Conservation (phyloP, 2,888 invertebrate genomes). For the Diplazon laetatorius region DNA sequence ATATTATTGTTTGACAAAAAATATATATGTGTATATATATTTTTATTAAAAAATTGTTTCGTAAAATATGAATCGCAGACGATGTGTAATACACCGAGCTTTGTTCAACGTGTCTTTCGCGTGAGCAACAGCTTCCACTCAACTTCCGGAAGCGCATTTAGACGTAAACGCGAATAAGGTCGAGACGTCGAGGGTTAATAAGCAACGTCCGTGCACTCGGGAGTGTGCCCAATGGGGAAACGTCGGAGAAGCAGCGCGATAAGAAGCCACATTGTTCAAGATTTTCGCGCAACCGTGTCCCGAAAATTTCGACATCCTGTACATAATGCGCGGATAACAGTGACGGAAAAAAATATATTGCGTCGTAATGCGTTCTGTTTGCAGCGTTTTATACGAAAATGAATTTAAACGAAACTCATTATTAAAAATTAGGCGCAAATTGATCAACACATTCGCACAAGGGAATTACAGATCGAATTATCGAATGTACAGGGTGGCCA, state of each 20-base stretch:
- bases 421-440: background rate
- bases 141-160: background rate
- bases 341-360: too few species aligned
- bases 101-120: background rate
- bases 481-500: too few species aligned
- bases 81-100: background rate
- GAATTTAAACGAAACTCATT: background rate
- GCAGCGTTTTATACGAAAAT: background rate
- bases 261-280: too few species aligned
- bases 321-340: too few species aligned
- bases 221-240: constrained; percentile 33
- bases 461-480: too few species aligned
- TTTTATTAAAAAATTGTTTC: too few species aligned
- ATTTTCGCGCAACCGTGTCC: too few species aligned
- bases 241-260: constrained; percentile 34
- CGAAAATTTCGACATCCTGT: too few species aligned
- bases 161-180: constrained; percentile 49
- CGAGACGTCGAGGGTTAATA: constrained; percentile 60
- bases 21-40: too few species aligned
- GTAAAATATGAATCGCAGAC: too few species aligned
- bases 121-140: constrained; percentile 3
- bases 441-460: too few species aligned
- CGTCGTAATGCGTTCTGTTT: too few species aligned
- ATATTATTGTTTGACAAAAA: background rate
- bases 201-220: constrained; percentile 48